A percentile compares a stretch with the other conserved stretches of the same genome.
These are phyloP conservation scores for Eriosoma lanigerum DNA, from an alignment of 1,140 invertebrate genomes.

Conservation along the genomic window DNA sequence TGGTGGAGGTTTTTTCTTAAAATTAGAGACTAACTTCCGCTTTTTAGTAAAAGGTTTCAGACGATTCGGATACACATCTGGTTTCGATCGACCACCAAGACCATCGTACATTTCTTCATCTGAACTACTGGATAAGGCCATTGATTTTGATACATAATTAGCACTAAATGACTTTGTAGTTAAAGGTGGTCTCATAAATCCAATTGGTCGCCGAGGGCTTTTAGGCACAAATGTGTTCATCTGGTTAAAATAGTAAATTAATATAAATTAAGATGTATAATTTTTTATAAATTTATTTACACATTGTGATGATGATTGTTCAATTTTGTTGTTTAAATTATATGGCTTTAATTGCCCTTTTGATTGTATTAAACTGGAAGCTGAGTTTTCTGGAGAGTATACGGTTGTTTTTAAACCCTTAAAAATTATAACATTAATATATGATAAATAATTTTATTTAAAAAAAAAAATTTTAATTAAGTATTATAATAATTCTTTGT, in stretches of 20 bases:
- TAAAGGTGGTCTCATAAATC: slow-evolving; percentile 42
- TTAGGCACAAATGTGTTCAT: slow-evolving; percentile 36
- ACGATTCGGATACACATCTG: slow-evolving; percentile 23
- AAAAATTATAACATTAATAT: background rate
- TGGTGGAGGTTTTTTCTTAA: slow-evolving; percentile 34
- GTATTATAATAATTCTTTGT: too few species aligned
- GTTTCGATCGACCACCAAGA: slow-evolving; percentile 47
- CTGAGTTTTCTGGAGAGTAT: slow-evolving; percentile 21
- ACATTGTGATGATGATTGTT: slow-evolving; percentile 30
- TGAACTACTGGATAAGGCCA: slow-evolving; percentile 13
- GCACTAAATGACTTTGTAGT: slow-evolving; percentile 37
- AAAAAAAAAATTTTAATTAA: too few species aligned
- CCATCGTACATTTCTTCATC: slow-evolving; percentile 47
- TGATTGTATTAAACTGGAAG: background rate
- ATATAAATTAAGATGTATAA: background rate
- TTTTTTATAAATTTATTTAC: slow-evolving; percentile 1
- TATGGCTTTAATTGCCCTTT: slow-evolving; percentile 33
- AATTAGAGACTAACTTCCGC: slow-evolving; percentile 42
- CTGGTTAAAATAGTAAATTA: background rate
- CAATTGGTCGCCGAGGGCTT: slow-evolving; percentile 35
- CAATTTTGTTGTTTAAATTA: slow-evolving; percentile 14
- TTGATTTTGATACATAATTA: slow-evolving; percentile 40
- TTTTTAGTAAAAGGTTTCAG: slow-evolving; percentile 27
- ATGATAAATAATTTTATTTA: background rate
- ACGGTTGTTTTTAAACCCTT: slow-evolving; percentile 4